Percentiles rank a stretch among this genome's conserved stretches.
Conservation (phyloP, 2,113 vertebrate genomes). For the Daubentonia madagascariensis region DNA sequence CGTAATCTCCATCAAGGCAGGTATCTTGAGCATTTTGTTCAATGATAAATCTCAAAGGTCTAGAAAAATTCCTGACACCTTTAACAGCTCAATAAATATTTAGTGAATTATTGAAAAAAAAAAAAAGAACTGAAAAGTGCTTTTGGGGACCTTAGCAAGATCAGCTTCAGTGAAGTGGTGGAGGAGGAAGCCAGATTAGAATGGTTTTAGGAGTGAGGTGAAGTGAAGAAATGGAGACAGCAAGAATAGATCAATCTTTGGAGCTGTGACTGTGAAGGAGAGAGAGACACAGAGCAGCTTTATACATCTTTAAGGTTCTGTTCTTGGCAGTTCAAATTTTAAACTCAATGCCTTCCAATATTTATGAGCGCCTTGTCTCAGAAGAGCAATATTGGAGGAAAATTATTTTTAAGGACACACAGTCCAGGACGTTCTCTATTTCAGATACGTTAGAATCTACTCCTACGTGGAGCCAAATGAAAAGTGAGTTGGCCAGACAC, state of each 20-base stretch:
- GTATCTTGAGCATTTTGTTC: not conserved
- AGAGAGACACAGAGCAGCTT: not conserved
- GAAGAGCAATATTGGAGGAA: constrained; percentile 37
- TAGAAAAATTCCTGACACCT: not conserved
- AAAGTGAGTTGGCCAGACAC: constrained; percentile 6
- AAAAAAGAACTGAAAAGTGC: not conserved
- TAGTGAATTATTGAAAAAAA: not conserved
- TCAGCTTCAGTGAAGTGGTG: not conserved
- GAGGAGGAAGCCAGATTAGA: not conserved
- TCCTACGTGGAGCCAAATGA: constrained; percentile 40
- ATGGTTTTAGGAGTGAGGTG: not conserved
- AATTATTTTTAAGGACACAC: not conserved
- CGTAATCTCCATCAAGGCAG: not conserved
- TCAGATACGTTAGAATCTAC: constrained; percentile 3
- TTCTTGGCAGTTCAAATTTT: not conserved
- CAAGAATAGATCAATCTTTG: not conserved
- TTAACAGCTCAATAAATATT: not conserved
- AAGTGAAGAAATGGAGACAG: not conserved
- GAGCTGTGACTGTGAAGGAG: not conserved
- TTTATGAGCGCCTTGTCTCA: not conserved
- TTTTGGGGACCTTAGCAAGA: not conserved
- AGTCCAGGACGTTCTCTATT: constrained; percentile 16
- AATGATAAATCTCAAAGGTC: not conserved
- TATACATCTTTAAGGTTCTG: not conserved
- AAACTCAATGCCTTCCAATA: not conserved